Conservation (phyloP, 2,113 vertebrate species). For the Axis porcinus region DNA sequence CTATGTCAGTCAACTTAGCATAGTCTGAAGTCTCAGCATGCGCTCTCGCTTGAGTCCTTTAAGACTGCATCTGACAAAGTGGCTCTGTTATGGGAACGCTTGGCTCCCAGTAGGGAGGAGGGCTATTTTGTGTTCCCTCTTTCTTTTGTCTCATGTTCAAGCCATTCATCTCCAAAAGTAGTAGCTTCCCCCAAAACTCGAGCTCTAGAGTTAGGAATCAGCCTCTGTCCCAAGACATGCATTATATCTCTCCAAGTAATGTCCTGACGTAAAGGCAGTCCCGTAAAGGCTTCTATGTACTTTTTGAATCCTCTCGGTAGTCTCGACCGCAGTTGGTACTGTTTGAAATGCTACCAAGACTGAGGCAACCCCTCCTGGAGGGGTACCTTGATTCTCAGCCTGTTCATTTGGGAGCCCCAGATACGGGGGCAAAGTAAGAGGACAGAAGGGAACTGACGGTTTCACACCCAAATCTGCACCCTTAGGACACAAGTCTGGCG, state of each 20-base stretch:
- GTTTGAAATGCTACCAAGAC: background rate
- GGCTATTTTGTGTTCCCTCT: background rate
- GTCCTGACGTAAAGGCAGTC: background rate
- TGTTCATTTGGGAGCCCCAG: background rate
- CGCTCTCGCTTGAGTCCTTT: fast-evolving
- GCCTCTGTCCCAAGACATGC: background rate
- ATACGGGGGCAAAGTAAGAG: background rate
- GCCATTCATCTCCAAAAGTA: background rate
- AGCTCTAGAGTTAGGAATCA: background rate
- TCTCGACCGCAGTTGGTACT: fast-evolving
- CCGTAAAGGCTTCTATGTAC: background rate
- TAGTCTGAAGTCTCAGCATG: background rate
- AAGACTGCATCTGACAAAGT: background rate
- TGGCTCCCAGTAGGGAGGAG: background rate
- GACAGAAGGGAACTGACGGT: background rate
- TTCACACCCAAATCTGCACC: background rate
- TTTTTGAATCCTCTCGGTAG: background rate
- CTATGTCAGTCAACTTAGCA: background rate
- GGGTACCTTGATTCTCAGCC: background rate
- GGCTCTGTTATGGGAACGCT: background rate
- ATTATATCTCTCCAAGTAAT: background rate
- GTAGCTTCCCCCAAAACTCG: background rate
- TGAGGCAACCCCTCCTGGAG: background rate
- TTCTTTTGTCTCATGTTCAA: background rate
- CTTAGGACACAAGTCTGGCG: background rate